Evolutionary conservation across 1,140 invertebrate genomes (phyloP), one percentile per base, ranked within the genome.

Genomic region (Drosophila nebulosa): DNA sequence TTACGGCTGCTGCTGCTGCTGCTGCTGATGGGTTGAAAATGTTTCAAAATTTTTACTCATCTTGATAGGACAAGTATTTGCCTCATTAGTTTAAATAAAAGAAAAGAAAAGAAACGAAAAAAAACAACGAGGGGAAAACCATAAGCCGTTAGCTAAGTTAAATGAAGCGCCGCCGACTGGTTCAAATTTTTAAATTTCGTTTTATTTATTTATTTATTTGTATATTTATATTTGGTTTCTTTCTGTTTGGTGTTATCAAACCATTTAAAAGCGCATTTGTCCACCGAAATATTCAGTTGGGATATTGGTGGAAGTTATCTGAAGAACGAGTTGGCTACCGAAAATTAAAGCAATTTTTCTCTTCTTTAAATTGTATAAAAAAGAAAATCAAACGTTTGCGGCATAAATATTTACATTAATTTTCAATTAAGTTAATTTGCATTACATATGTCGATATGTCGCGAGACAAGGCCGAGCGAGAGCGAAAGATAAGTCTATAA

Each of bases 361-460:
- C 14, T 39, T 36, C 35, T 63, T 50, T 57, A 6, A 36, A 66
- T 73, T 64, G 64, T 42, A 6, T 42, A 42, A 46, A 16, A 61
- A 64, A 42, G 56, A 53, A 60, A 60, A 64, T 67, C 50, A 36
- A 60, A 68, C 69, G 64, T 21, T 42, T 61, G 42, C 58, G 64
- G 42, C 59, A 68, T 77, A 64, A 69, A 79, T 86, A 79, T 86
- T 85, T 85, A 85, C 77, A 86, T 85, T 85, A 70, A 80, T 86
- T 85, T 85, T 86, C 77, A 86, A 85, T 84, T 83, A 85, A 85
- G 73, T 70, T 64, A 68, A 80, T 85, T 84, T 79, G 81, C 80
- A 84, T 84, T 73, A 62, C 62, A 85, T 84, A 73, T 73, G 26
- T 55, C 14, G 30, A 32, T 32, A 32, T 32, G 10, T 32, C 3